Base-by-base conservation (phyloP, 2,797 vertebrate species). In the Passerculus sandwichensis region DNA sequence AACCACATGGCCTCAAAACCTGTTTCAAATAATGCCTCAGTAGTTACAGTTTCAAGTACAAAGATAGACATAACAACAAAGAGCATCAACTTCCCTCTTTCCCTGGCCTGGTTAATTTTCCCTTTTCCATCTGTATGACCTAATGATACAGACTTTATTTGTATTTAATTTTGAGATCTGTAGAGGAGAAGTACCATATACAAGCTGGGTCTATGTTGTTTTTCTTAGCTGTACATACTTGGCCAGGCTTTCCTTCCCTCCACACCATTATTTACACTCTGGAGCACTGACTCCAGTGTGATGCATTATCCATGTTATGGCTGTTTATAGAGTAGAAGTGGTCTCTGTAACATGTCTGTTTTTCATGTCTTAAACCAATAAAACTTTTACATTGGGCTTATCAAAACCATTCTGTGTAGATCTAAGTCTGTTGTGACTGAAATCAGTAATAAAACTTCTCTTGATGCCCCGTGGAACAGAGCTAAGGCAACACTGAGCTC, bases 341-440 rank as follows among this genome's bases (percentile, higher is more conserved):
- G 72, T 59, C 88, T 77, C 91, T 91, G 56, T 84, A 94, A 74
- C 64, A 42, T 51, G 87, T 89, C 92, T 96, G 91, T 47, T 97
- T 96, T 96, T 93, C 94, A 91, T 93, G 91, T 94, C 92, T 92
- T 96, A 96, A 96, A 96, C 82, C 87, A 96, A 96, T 96, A 96
- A 95, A 95, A 95, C 67, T 88, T 85, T 84, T 94, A 95, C 92
- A 93, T 56, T 78, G 79, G 56, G 70, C 94, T 92, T 96, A 95
- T 96, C 93, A 96, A 96, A 96, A 97, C 94, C 92, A 95, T 94
- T 81, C 96, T 60, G 59, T 13, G 20, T 64, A 94, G 95, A 94
- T 93, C 89, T 88, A 95, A 92, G 89, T 78, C 89, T 92, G 91
- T 72, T 91, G 91, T 92, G 94, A 91, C 93, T 94, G 92, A 94